phyloP scores from a whole-genome alignment of 2,797 vertebrate genomes.

The Ispidina picta region DNA sequence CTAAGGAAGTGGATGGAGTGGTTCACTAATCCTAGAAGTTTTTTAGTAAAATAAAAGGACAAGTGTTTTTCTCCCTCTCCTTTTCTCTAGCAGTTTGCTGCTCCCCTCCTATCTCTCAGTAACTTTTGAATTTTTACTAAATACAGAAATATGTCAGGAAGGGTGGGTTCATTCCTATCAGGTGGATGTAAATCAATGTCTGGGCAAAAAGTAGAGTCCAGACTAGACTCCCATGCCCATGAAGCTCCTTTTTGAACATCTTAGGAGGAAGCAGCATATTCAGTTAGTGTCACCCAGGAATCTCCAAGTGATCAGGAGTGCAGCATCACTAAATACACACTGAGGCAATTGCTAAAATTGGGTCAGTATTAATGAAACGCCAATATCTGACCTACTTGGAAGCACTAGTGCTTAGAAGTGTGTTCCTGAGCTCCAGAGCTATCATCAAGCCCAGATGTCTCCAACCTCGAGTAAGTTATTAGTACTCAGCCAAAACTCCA shows the following conservation, averaged over 20 bases:
- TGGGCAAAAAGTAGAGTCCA: not conserved
- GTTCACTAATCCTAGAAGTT: not conserved
- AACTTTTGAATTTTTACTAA: not conserved
- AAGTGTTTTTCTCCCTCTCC: not conserved
- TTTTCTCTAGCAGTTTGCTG: not conserved
- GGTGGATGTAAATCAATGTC: not conserved
- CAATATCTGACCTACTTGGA: not conserved
- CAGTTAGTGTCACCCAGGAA: not conserved
- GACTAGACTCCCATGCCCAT: not conserved
- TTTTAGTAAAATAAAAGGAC: not conserved
- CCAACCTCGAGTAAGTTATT: not conserved
- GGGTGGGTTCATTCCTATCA: not conserved
- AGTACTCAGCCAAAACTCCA: constrained; percentile 35
- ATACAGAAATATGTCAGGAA: not conserved
- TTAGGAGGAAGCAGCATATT: not conserved
- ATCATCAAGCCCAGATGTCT: not conserved
- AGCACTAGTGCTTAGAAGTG: not conserved
- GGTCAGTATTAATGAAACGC: not conserved
- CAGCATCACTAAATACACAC: not conserved
- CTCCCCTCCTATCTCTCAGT: not conserved
- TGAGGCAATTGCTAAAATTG: not conserved
- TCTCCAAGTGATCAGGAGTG: not conserved
- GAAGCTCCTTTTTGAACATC: not conserved
- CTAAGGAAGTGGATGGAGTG: not conserved
- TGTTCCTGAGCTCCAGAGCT: not conserved